Base-by-base conservation (phyloP, 2,797 vertebrate genomes). In the Toxotes lorentzi region DNA sequence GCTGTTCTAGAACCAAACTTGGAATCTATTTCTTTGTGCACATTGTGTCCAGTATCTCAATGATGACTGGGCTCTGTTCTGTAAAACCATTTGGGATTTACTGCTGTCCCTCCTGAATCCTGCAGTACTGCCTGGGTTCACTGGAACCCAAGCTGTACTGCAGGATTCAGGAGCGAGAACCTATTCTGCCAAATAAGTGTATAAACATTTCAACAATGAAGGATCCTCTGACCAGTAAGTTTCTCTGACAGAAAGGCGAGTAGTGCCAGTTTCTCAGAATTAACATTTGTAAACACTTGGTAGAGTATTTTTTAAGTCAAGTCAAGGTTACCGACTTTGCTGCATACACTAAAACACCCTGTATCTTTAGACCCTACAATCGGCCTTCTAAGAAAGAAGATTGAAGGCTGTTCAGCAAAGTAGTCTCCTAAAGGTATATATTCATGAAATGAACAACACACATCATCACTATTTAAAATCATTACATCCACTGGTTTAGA, bases 41-140 rank as follows among this genome's bases (percentile, higher is more conserved):
- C 51, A 50, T 11, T 38, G 35, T 23, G 11, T 69, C 58, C n/a
- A 48, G 41, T 66, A 34, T 79, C 58, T 62, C 23, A 32, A 23
- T 21, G 57, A 57, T 57, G 41, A 62, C 21, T 32, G n/a, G 64
- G 34, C 38, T 67, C 14, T 54, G 21, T 27, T 51, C n/a, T 21
- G 50, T 34, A 2, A 13, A 57, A 6, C 21, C 35, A 32, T 41
- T 32, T 1, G 40, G 13, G 70, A 32, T 53, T 48, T 54, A 40
- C 19, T 24, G 12, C 8, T 4, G n/a, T 72, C 63, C 50, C 50
- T 14, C 0, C 35, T 54, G 67, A 66, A 65, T 76, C 45, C 47
- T 40, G 24, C 73, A 27, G 7, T 17, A 13, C 41, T 9, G 40
- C 21, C 17, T 19, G 23, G 54, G 45, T 70, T 69, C 47, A 38